Percentiles rank a stretch among this genome's conserved stretches.
These are phyloP conservation scores for Ametastegia equiseti DNA, from an alignment of 2,888 invertebrate genomes.

Conservation along the genomic window DNA sequence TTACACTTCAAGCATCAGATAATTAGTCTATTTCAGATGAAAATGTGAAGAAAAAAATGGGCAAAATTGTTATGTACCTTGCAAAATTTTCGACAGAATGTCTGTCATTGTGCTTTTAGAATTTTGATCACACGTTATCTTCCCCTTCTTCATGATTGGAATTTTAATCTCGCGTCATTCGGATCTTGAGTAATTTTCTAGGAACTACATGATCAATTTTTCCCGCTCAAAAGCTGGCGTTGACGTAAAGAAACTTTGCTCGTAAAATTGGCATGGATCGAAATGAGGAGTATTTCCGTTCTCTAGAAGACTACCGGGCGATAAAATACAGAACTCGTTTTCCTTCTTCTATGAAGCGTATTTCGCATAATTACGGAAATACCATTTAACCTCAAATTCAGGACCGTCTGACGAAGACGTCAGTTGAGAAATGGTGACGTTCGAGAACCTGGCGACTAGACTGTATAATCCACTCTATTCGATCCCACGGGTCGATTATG, in stretches of 20 bases:
- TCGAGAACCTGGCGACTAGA: not conserved
- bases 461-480: constrained; percentile 1
- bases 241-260: not conserved
- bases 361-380: not conserved
- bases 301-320: not conserved
- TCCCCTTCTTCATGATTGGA: not conserved
- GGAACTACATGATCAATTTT: not conserved
- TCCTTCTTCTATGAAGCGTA: not conserved
- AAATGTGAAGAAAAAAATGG: too few species aligned
- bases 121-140: not conserved
- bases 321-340: not conserved
- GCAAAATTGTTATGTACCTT: too few species aligned
- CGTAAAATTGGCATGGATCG: not conserved
- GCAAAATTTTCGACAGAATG: too few species aligned
- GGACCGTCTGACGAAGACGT: not conserved
- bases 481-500: constrained; percentile 2
- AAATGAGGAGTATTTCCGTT: constrained; percentile 1
- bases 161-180: not conserved
- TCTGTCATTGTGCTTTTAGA: too few species aligned
- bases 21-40: too few species aligned
- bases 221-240: not conserved
- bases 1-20: too few species aligned
- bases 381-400: not conserved
- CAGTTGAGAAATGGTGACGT: not conserved
- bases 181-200: not conserved